Evolutionary conservation across 2,797 vertebrate genomes (phyloP).

Genomic region (Pygocentrus nattereri): DNA sequence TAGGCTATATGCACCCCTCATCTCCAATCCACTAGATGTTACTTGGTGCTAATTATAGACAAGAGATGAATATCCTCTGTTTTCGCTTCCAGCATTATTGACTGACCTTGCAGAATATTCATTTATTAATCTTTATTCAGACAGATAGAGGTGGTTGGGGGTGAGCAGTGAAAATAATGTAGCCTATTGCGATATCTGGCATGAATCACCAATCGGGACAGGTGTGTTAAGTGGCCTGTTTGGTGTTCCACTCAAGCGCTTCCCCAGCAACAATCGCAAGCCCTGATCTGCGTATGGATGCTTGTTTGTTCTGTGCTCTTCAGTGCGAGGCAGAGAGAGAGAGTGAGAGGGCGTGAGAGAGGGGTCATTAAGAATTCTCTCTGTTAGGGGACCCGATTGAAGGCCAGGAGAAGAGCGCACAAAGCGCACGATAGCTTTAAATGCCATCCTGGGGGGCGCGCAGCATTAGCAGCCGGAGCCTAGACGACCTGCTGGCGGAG

Average conservation of each 20-base stretch:
- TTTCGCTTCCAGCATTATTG: neutral
- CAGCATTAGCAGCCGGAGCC: slow-evolving; percentile 44
- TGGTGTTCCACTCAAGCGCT: slow-evolving; percentile 56
- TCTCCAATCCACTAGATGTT: neutral
- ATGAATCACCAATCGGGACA: slow-evolving; percentile 55
- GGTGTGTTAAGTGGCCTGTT: slow-evolving; percentile 58
- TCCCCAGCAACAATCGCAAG: slow-evolving; percentile 43
- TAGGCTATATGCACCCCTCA: neutral
- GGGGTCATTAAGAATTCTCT: slow-evolving; percentile 75
- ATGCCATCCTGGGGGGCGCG: slow-evolving; percentile 60
- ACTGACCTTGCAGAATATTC: slow-evolving; percentile 20
- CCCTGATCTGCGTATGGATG: slow-evolving; percentile 43
- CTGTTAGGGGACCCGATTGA: slow-evolving; percentile 66
- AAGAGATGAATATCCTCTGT: neutral
- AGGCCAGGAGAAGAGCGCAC: slow-evolving; percentile 64
- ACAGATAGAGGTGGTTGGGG: slow-evolving; percentile 12
- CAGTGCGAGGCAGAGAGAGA: slow-evolving; percentile 29
- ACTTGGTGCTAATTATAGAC: neutral
- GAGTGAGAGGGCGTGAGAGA: slow-evolving; percentile 16
- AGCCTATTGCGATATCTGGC: slow-evolving; percentile 36
- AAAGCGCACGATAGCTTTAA: slow-evolving; percentile 58
- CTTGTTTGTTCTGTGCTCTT: slow-evolving; percentile 55
- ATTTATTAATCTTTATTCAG: slow-evolving; percentile 41
- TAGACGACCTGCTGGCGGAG: slow-evolving; percentile 44
- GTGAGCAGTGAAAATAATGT: slow-evolving; percentile 19